A percentile compares a stretch with the other conserved stretches of the same genome.
Evolutionary conservation across 2,113 vertebrate species (phyloP).

Genomic region (Corynorhinus townsendii): DNA sequence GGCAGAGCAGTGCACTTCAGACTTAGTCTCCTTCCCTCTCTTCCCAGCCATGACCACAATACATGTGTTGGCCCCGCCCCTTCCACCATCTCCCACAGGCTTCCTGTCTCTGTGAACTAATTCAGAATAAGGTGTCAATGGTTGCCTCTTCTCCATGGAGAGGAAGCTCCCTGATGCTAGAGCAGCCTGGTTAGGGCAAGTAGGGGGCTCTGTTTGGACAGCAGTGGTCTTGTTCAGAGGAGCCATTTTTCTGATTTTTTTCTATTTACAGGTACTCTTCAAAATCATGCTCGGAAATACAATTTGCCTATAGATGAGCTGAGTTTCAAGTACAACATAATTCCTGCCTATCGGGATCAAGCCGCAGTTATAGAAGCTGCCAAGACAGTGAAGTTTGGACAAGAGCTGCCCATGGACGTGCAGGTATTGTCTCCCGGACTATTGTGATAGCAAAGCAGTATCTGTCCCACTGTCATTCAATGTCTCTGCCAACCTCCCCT

Average conservation of each 20-base stretch:
- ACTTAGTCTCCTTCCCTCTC: neutral
- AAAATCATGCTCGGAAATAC: conserved; percentile 88
- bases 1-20: neutral
- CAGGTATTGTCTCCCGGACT: conserved; percentile 72
- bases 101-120: neutral
- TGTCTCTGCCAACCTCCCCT: neutral
- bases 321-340: conserved; percentile 84
- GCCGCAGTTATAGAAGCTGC: conserved; percentile 77
- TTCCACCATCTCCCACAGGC: neutral
- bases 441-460: neutral
- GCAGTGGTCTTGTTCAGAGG: neutral
- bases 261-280: conserved; percentile 81
- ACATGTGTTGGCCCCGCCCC: too few relatives aligned
- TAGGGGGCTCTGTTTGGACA: too few relatives aligned
- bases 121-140: neutral
- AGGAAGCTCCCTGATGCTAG: neutral
- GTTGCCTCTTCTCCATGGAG: neutral
- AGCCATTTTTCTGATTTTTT: neutral
- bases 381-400: conserved; percentile 71
- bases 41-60: neutral
- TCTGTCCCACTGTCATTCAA: neutral
- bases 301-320: conserved; percentile 90
- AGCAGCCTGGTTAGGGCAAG: neutral
- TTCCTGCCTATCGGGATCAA: conserved; percentile 85
- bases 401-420: conserved; percentile 81